phyloP scores from a whole-genome alignment of 2,113 vertebrate species.

The Myxocyprinus asiaticus region DNA sequence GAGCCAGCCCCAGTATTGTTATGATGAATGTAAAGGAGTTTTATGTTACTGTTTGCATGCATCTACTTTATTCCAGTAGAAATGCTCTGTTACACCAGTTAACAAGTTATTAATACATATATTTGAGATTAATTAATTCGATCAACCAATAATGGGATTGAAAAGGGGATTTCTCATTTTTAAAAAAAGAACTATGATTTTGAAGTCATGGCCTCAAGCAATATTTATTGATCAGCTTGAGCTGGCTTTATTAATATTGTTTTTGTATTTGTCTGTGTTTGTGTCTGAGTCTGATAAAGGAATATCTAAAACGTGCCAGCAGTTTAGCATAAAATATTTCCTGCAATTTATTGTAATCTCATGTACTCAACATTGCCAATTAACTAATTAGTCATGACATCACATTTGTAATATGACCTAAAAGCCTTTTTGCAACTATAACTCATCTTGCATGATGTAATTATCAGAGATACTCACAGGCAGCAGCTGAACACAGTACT shows the following conservation, averaged over 20 bases:
- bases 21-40: not conserved
- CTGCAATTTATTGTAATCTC: slow-evolving; percentile 61
- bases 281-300: too few relatives aligned
- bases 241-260: slow-evolving; percentile 31
- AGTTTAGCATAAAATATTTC: not conserved
- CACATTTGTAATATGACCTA: slow-evolving; percentile 70
- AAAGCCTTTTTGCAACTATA: slow-evolving; percentile 67
- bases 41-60: too few relatives aligned
- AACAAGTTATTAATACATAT: slow-evolving; percentile 21
- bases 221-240: slow-evolving; percentile 41
- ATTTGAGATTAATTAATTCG: not conserved
- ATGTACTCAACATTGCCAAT: slow-evolving; percentile 58
- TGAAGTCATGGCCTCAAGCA: slow-evolving; percentile 11
- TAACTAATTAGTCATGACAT: slow-evolving; percentile 57
- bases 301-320: not conserved
- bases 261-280: slow-evolving; percentile 7
- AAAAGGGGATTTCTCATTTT: slow-evolving; percentile 23
- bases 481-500: not conserved
- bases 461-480: slow-evolving; percentile 33
- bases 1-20: not conserved
- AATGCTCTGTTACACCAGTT: slow-evolving; percentile 19
- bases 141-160: slow-evolving; percentile 8
- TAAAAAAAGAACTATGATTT: not conserved
- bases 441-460: slow-evolving; percentile 56
- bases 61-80: not conserved